phyloP scores from a whole-genome alignment of 1,140 invertebrate genomes.

The Apocrypta bakeri region DNA sequence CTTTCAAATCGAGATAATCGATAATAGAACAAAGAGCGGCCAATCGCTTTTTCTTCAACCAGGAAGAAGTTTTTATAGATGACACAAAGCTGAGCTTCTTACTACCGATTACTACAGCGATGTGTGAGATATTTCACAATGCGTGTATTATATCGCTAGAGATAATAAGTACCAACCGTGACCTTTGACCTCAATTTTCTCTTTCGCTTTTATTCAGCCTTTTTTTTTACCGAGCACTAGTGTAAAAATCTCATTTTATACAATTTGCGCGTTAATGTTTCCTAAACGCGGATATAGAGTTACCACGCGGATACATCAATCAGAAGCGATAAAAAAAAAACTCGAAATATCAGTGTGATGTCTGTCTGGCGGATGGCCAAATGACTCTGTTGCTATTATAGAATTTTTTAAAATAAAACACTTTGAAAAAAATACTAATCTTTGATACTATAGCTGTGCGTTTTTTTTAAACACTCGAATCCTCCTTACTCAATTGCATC shows the following conservation, averaged over 20 bases:
- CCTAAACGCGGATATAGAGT: too few species aligned
- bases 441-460: too few species aligned
- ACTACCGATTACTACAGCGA: too few species aligned
- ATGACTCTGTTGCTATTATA: not conserved
- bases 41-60: too few species aligned
- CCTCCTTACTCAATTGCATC: too few species aligned
- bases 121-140: conserved; percentile 17
- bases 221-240: not conserved
- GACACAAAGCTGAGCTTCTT: too few species aligned
- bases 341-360: not conserved
- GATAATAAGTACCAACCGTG: conserved; percentile 2
- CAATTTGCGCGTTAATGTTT: not conserved
- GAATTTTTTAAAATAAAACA: conserved; percentile 14
- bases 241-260: not conserved
- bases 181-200: conserved; percentile 19
- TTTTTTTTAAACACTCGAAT: too few species aligned
- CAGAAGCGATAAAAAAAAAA: too few species aligned
- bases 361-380: not conserved
- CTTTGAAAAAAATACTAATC: not conserved
- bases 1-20: too few species aligned
- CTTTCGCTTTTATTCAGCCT: not conserved
- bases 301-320: too few species aligned
- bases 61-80: too few species aligned
- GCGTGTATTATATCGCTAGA: not conserved
- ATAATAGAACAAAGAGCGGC: too few species aligned